These are phyloP conservation scores for Corythoichthys intestinalis DNA, from an alignment of 2,113 vertebrate species.

Conservation along the genomic window DNA sequence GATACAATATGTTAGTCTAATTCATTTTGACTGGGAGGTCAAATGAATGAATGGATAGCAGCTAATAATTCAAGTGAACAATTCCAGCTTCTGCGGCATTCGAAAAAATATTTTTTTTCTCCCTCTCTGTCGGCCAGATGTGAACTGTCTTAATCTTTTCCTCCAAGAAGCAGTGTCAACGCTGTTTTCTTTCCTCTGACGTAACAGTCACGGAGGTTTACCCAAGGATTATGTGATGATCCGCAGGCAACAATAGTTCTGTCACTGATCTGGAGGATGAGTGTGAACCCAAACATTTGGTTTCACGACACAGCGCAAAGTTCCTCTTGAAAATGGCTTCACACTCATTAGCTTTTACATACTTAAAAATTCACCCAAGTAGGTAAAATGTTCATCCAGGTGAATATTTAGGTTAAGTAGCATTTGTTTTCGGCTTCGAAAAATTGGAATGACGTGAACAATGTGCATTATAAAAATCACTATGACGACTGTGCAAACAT, in stretches of 20 bases:
- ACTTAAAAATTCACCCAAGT: neutral
- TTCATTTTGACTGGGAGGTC: too few relatives aligned
- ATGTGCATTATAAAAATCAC: too few relatives aligned
- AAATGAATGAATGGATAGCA: too few relatives aligned
- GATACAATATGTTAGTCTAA: too few relatives aligned
- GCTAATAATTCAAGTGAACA: too few relatives aligned
- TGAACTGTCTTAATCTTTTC: constrained; percentile 30
- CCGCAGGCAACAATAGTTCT: constrained; percentile 18
- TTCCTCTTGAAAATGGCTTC: neutral
- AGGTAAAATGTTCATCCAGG: too few relatives aligned
- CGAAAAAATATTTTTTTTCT: neutral
- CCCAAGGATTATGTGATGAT: constrained; percentile 27
- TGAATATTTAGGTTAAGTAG: neutral
- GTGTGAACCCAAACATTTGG: neutral
- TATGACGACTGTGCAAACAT: too few relatives aligned
- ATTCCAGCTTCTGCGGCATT: too few relatives aligned
- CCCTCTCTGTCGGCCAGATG: constrained; percentile 30
- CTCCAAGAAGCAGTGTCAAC: constrained; percentile 13
- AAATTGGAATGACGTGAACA: too few relatives aligned
- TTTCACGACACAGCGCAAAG: neutral
- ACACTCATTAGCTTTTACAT: neutral
- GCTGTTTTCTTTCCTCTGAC: constrained; percentile 17
- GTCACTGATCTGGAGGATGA: constrained; percentile 10
- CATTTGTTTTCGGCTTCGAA: neutral
- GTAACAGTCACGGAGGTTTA: constrained; percentile 14